Conservation (phyloP, 2,888 invertebrate species). For the Mesoligia furuncula region DNA sequence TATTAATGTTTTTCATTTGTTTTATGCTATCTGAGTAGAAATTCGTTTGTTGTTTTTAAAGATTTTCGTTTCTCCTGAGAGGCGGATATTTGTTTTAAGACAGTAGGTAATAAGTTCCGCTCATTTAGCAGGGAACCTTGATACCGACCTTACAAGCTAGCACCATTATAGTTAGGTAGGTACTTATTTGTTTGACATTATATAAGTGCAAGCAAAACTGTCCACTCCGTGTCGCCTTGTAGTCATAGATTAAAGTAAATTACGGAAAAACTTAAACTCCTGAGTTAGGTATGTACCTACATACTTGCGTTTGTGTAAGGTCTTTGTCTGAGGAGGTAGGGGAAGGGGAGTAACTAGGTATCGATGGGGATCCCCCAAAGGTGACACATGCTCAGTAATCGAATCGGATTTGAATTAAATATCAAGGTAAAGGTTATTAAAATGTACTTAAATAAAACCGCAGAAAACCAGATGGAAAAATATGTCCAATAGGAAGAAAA, state of each 20-base stretch:
- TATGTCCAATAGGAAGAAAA: background rate
- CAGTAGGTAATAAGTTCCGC: slow-evolving; percentile 17
- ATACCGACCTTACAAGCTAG: slow-evolving; percentile 31
- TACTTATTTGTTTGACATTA: slow-evolving; percentile 25
- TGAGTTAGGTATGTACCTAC: no score
- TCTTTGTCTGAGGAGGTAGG: no score
- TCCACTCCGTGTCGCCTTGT: slow-evolving; percentile 19
- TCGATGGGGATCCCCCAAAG: background rate
- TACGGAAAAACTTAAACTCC: slow-evolving; percentile 8
- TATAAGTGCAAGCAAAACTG: slow-evolving; percentile 12
- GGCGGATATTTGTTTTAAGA: slow-evolving; percentile 22
- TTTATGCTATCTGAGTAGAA: background rate
- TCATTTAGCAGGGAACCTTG: slow-evolving; percentile 38
- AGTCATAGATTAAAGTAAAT: slow-evolving; percentile 15
- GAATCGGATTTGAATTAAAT: background rate
- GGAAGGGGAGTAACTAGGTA: background rate
- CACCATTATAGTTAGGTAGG: slow-evolving; percentile 5
- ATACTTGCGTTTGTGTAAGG: slow-evolving; percentile 8
- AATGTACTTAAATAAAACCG: slow-evolving; percentile 14
- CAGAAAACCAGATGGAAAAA: slow-evolving; percentile 11
- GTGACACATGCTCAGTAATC: background rate
- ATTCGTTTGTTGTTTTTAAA: no score
- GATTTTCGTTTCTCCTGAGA: background rate
- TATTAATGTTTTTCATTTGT: background rate
- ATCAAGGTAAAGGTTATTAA: slow-evolving; percentile 1